Evolutionary conservation across 2,113 vertebrate genomes (phyloP), one percentile per base, ranked within the genome.

Genomic region (Polypterus senegalus): DNA sequence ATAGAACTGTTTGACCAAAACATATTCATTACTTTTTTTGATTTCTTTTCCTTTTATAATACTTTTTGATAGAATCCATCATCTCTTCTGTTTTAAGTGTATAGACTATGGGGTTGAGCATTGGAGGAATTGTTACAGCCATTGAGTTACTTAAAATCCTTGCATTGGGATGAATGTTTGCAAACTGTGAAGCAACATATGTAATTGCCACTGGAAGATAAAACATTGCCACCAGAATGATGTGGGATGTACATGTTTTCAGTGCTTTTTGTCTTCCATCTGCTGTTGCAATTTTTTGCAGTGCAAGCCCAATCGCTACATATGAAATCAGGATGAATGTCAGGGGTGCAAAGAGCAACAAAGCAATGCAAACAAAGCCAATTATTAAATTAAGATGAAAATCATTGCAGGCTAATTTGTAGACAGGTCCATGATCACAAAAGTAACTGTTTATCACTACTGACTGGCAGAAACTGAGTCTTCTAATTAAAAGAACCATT

Each of bases 111-210:
- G 73, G 73, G 62, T 72, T 74, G 61, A 75, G 63, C 69, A 69
- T 63, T 3, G 71, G 65, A 45, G 69, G 63, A 43, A 73, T 55
- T 10, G 43, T 57, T 6, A 65, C 61, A 3, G 80, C 71, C 49
- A 85, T 54, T n/a, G 81, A 80, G 52, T 74, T 61, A 57, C 76
- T 83, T 47, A 86, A 67, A 54, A 84, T 82, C 47, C 82, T 67
- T 52, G 49, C 47, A 47, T 83, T 77, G 9, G 68, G 51, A 10
- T 59, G n/a, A 49, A 70, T 10, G 56, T 10, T 64, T 4, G 71
- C 27, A 43, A 77, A 73, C 5, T 49, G 3, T 46, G 8, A 9
- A 44, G 10, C 45, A 7, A 43, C 4, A 9, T 47, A 47, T 2
- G 57, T 51, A 6, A 48, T 54, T 52, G 62, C 47, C 56, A 67